Base-by-base conservation (phyloP, 2,888 invertebrate species). In the Monoplex corrugatus region DNA sequence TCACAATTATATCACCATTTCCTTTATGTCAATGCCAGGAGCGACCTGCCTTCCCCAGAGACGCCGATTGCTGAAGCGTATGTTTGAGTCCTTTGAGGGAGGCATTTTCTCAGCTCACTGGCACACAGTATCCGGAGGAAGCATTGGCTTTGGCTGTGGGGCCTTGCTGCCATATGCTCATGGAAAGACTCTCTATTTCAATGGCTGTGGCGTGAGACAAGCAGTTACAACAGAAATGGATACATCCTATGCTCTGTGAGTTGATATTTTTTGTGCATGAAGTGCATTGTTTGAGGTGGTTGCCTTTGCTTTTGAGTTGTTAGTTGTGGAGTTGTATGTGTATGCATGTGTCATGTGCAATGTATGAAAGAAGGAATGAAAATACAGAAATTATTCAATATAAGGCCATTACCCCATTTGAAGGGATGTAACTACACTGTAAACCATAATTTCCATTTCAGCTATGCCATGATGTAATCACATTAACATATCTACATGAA, bases 111-210 rank as follows among this genome's bases (percentile, higher is more conserved):
- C 93, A 5, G 89, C 93, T 16, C 90, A 94, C 89, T 96, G 96
- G 96, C 93, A 92, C 10, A 88, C 92, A 28, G 94, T 96, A n/a
- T 92, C 93, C 6, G 96, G 96, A 0, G 96, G 96, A 28, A 94
- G 93, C 38, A 94, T 96, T 6, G 95, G 96, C 13, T 93, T 95
- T 90, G 96, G 96, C 0, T 96, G 96, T 93, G 96, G 95, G 32
- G 94, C 96, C 3, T 92, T 96, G 72, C 92, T 95, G n/a, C 96
- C 96, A 0, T 94, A 94, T 89, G 96, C 95, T 72, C 96, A 96
- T 90, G 96, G 96, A 0, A 96, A 96, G 89, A 96, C 95, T 28
- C 92, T 96, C 23, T 96, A 96, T 91, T 96, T 96, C 93, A 95
- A 95, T 90, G 96, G 95, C 57, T 96, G 96, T 93, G 96, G 96